A percentile compares a stretch with the other conserved stretches of the same genome.
phyloP scores from a whole-genome alignment of 2,113 vertebrate genomes.

The Ivindomyrus marchei region DNA sequence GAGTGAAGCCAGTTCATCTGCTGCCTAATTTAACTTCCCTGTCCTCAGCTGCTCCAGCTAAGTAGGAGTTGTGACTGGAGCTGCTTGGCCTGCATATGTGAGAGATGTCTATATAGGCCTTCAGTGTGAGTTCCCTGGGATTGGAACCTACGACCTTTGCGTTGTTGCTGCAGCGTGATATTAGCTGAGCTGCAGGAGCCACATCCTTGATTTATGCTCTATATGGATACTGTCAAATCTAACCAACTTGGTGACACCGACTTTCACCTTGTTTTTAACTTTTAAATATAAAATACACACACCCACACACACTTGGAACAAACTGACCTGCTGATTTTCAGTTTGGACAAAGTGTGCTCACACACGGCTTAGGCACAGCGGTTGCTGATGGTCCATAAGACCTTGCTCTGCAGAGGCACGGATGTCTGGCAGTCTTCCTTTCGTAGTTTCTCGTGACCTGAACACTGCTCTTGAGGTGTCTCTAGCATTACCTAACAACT shows the following conservation, averaged over 20 bases:
- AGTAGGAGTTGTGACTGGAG: neutral
- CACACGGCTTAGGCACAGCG: neutral
- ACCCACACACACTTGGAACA: neutral
- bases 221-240: neutral
- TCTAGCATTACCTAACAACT: slow-evolving; percentile 12
- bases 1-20: slow-evolving; percentile 43
- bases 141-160: neutral
- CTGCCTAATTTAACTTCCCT: slow-evolving; percentile 46
- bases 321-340: neutral
- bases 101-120: neutral
- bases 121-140: neutral
- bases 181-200: neutral
- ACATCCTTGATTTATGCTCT: neutral
- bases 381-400: neutral
- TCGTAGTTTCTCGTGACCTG: neutral
- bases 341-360: neutral
- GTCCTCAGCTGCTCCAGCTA: slow-evolving; percentile 6
- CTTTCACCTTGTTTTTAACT: neutral
- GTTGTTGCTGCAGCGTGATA: neutral
- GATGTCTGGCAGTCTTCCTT: neutral
- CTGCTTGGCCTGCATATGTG: neutral
- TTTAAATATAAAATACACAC: neutral
- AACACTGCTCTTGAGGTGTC: neutral
- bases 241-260: neutral
- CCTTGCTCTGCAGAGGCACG: neutral